Base-by-base conservation (phyloP, 2,797 vertebrate genomes). In the Phaenicophaeus curvirostris region DNA sequence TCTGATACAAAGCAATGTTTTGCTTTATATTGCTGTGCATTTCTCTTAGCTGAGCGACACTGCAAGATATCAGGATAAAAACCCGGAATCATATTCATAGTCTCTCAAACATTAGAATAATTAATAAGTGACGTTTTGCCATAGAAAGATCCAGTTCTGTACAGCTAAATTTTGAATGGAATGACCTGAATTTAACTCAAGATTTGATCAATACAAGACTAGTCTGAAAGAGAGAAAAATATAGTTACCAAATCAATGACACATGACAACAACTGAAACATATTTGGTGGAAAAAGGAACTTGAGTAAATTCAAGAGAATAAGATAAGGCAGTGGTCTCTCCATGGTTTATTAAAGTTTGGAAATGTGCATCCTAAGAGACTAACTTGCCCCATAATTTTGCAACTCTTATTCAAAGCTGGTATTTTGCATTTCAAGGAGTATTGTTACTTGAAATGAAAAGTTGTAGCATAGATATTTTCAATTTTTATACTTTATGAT, bases 301-400 rank as follows among this genome's bases (percentile, higher is more conserved):
- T 84, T 84, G 51, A 91, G 72, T 90, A 94, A 94, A 89, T 89
- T 37, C 82, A 85, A 50, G 42, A 69, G 74, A 91, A 59, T 72
- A 83, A 74, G 81, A 62, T 92, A 93, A 95, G 78, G 24, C 86
- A 85, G 35, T 24, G 13, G 46, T 86, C 23, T 90, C 39, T 82
- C 28, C 31, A 20, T 44, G 50, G 63, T 83, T 91, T 89, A 66
- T 81, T 84, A 31, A 62, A 58, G 39, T 62, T 89, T 75, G 66
- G 58, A 91, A 95, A 92, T 31, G 6, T 4, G 5, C 55, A 44
- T 17, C n/a, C 42, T 65, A 69, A 80, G 81, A 77, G 68, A 46
- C 31, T 71, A 81, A 61, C 24, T 96, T 65, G 37, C 7, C 11
- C 28, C 51, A 21, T 85, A 71, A 58, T 93, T 92, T 82, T 93